Conservation (phyloP, 2,113 vertebrate genomes). For the Anolis sagrei region DNA sequence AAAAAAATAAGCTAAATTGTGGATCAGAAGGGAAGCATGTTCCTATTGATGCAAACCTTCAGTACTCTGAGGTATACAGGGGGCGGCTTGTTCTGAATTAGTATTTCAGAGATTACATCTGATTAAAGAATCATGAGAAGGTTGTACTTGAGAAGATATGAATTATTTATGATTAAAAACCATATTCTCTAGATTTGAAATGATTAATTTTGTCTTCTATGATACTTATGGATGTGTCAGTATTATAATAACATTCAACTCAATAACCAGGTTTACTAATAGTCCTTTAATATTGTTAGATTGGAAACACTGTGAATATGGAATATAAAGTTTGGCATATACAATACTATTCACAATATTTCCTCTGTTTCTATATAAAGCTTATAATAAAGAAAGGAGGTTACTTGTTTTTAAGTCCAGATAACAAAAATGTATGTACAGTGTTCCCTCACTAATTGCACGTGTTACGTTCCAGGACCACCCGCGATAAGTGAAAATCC, state of each 20-base stretch:
- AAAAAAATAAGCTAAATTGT: neutral
- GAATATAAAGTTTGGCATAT: neutral
- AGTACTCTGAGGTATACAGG: neutral
- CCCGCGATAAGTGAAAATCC: too few species aligned
- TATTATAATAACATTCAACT: neutral
- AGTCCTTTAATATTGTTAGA: neutral
- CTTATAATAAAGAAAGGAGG: neutral
- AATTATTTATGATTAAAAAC: neutral
- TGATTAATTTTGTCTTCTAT: neutral
- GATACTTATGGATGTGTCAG: neutral
- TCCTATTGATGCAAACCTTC: neutral
- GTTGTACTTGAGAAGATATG: neutral
- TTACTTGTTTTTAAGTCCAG: neutral
- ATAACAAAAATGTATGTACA: too few species aligned
- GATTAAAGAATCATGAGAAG: neutral
- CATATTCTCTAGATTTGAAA: neutral
- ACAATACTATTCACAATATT: neutral
- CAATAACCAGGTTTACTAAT: neutral
- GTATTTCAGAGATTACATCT: neutral
- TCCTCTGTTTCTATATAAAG: neutral
- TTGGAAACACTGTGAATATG: neutral
- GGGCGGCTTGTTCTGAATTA: neutral
- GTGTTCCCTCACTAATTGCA: too few species aligned
- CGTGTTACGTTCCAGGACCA: too few species aligned
- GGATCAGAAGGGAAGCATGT: neutral